Conservation (phyloP, 2,888 invertebrate species). For the Nipponacmea schrenckii region DNA sequence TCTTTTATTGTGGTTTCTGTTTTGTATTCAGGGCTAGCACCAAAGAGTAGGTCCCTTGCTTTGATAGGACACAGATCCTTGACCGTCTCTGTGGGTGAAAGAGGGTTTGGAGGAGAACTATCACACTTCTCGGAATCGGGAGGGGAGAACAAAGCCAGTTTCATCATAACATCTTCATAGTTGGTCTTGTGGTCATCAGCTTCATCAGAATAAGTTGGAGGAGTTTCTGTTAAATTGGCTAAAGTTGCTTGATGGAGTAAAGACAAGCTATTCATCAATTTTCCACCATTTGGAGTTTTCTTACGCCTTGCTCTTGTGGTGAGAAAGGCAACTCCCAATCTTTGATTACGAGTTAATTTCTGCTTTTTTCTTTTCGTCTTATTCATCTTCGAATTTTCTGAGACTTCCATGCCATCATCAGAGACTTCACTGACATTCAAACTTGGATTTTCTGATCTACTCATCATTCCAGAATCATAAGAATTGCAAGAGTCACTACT, state of each 20-base stretch:
- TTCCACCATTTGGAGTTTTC: slow-evolving; percentile 31
- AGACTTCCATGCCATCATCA: neutral
- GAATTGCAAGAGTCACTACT: neutral
- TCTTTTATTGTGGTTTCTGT: slow-evolving; percentile 4
- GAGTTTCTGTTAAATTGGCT: slow-evolving; percentile 49
- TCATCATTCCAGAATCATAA: neutral
- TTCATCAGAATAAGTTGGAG: slow-evolving; percentile 35
- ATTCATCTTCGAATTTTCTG: slow-evolving; percentile 13
- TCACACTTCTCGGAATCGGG: slow-evolving; percentile 48
- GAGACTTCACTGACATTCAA: slow-evolving; percentile 10
- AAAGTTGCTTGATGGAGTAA: slow-evolving; percentile 60
- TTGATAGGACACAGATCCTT: neutral
- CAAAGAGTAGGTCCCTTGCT: neutral
- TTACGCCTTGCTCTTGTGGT: slow-evolving; percentile 32
- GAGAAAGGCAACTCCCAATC: slow-evolving; percentile 50
- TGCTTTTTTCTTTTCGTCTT: slow-evolving; percentile 39
- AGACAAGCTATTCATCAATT: slow-evolving; percentile 54
- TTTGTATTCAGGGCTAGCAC: neutral
- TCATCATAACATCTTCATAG: slow-evolving; percentile 55
- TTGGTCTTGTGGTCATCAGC: slow-evolving; percentile 36
- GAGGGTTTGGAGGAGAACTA: slow-evolving; percentile 52
- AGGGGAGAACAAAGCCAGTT: slow-evolving; percentile 56
- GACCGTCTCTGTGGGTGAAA: slow-evolving; percentile 51
- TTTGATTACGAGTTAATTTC: slow-evolving; percentile 44
- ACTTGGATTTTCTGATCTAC: neutral